Conservation (phyloP, 2,888 invertebrate species). For the Polietes domitor region DNA sequence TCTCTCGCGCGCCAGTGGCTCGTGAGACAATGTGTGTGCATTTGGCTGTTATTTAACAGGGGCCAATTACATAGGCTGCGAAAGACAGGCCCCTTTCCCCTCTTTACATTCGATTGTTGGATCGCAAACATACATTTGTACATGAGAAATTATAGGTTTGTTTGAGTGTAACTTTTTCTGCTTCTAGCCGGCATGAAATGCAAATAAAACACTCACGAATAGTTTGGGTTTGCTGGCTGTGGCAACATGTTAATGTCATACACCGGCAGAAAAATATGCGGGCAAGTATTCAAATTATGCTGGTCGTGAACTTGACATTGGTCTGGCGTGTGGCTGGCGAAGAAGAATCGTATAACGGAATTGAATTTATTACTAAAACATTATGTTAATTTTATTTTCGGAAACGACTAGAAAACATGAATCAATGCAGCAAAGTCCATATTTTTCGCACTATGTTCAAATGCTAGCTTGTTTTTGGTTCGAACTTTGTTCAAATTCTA, state of each 20-base stretch:
- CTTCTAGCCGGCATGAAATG: not conserved
- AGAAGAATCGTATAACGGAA: not conserved
- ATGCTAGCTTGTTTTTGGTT: no score
- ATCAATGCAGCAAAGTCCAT: no score
- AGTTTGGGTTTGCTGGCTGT: not conserved
- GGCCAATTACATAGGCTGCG: not conserved
- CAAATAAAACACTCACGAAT: not conserved
- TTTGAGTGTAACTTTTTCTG: not conserved
- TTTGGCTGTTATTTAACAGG: constrained; percentile 9
- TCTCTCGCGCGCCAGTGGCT: not conserved
- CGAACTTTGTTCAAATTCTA: no score
- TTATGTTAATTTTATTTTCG: not conserved
- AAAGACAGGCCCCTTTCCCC: not conserved
- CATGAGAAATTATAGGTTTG: constrained; percentile 8
- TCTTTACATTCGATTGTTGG: not conserved
- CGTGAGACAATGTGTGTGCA: not conserved
- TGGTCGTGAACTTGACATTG: constrained; percentile 19
- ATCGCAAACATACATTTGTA: no score
- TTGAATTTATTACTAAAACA: not conserved
- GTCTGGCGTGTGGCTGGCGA: no score
- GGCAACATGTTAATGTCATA: not conserved
- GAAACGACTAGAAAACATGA: no score
- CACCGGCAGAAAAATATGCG: not conserved
- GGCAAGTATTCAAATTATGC: not conserved
- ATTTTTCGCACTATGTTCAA: no score